A percentile compares a stretch with the other conserved stretches of the same genome.
phyloP scores from a whole-genome alignment of 2,888 invertebrate species.

The Sesia bembeciformis region DNA sequence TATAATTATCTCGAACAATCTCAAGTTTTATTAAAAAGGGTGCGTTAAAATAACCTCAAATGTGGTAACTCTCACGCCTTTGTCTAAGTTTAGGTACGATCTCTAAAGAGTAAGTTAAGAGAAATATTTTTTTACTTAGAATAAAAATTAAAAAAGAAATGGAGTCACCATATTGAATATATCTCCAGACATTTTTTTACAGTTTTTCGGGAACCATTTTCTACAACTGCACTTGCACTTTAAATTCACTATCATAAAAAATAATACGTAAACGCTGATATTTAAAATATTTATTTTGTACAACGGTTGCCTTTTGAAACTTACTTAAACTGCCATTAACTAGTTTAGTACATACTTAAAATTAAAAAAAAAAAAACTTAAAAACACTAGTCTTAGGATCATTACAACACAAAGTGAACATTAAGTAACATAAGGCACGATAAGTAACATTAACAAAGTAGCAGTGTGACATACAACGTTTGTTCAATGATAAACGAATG shows the following conservation, averaged over 20 bases:
- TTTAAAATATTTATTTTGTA: neutral
- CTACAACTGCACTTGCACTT: neutral
- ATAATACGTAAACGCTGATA: neutral
- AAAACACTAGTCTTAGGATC: neutral
- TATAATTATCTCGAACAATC: too few species aligned
- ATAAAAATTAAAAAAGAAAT: neutral
- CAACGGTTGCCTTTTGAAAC: neutral
- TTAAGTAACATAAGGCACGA: neutral
- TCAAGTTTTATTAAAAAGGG: neutral
- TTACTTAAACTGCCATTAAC: neutral
- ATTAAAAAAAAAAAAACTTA: neutral
- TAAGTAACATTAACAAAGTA: neutral
- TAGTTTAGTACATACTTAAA: neutral
- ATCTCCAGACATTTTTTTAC: neutral
- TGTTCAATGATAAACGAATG: neutral
- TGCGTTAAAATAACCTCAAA: neutral
- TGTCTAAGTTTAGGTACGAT: neutral
- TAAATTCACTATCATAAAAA: too few species aligned
- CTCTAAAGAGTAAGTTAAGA: neutral
- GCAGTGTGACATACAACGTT: neutral
- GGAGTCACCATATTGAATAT: neutral
- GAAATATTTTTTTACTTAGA: neutral
- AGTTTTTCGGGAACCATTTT: neutral
- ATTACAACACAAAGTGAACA: neutral
- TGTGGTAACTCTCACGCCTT: neutral